Conservation (phyloP, 2,888 invertebrate species). For the Hofmannophila pseudospretella region DNA sequence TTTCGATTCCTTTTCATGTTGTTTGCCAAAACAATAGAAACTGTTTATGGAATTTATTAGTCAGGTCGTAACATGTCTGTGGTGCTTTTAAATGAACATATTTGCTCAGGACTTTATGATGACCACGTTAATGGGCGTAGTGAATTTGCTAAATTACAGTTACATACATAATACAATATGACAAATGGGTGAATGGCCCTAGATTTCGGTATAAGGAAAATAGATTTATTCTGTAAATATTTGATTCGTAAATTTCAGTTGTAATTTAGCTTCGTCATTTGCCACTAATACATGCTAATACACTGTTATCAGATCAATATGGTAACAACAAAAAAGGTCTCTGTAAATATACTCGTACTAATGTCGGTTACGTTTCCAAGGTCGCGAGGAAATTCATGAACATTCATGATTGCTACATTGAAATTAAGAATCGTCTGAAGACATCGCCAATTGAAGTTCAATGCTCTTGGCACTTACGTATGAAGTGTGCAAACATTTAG, state of each 20-base stretch:
- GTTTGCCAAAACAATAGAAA: constrained; percentile 23
- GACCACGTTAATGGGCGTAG: constrained; percentile 22
- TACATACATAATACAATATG: constrained; percentile 6
- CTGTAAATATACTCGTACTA: too few species aligned
- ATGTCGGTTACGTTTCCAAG: too few species aligned
- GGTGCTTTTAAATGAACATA: constrained; percentile 21
- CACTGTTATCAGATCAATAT: too few species aligned
- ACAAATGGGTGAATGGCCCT: not conserved
- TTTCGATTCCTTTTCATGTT: constrained; percentile 26
- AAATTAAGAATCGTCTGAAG: too few species aligned
- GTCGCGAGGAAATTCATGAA: too few species aligned
- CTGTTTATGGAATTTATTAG: constrained; percentile 29
- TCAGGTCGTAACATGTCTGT: constrained; percentile 12
- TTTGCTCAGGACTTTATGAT: constrained; percentile 31
- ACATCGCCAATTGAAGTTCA: too few species aligned
- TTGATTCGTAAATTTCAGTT: not conserved
- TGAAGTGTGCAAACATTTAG: too few species aligned
- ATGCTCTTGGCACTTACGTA: too few species aligned
- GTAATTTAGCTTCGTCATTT: too few species aligned
- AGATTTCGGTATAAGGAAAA: not conserved
- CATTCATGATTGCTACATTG: too few species aligned
- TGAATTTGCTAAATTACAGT: constrained; percentile 18
- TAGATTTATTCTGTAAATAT: not conserved
- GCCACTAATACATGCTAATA: too few species aligned
- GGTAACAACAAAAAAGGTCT: too few species aligned